Evolutionary conservation across 2,113 vertebrate species (phyloP), one percentile per base, ranked within the genome.

Genomic region (Acrocephalus kingi): DNA sequence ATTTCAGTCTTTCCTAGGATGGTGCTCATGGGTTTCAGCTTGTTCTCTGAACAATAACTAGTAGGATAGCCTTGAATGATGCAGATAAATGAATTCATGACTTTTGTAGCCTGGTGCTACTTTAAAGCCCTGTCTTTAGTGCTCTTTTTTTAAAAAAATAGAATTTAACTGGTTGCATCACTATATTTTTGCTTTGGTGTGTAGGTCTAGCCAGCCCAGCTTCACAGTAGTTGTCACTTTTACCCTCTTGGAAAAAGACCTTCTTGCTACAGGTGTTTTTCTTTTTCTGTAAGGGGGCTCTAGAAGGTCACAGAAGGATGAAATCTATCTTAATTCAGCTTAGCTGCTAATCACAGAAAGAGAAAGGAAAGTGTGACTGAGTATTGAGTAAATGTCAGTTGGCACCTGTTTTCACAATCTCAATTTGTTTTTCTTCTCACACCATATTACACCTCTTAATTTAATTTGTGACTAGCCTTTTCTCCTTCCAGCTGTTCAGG

Each of bases 331-430:
- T 97, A 96, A 97, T 91, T 92, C 87, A 68, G 95, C 68, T 96
- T 96, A 97, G 94, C 94, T 93, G 93, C 95, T 98, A 97, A 97
- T 98, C 95, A 95, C 79, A 89, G 63, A 87, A 72, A 94, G 90
- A 98, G 94, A 97, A 95, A 96, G 75, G 97, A 94, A 97, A 96
- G 95, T 94, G 87, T 95, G 96, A 94, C 95, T 96, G 94, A 96
- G 85, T 85, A 90, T 85, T 89, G 90, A 85, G 89, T 96, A 97
- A 96, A 97, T 89, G 97, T 97, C 96, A 96, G 90, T 94, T 93
- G 97, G 94, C 98, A 98, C 98, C 98, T 99, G 98, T 98, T 99
- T 98, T 98, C 96, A 96, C 97, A 97, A 98, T 98, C 97, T 98
- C 97, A 92, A 96, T 97, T 98, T 97, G 96, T 98, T 98, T 98